Evolutionary conservation across 2,113 vertebrate species (phyloP), one percentile per base, ranked within the genome.

Genomic region (Ibidorhyncha struthersii): DNA sequence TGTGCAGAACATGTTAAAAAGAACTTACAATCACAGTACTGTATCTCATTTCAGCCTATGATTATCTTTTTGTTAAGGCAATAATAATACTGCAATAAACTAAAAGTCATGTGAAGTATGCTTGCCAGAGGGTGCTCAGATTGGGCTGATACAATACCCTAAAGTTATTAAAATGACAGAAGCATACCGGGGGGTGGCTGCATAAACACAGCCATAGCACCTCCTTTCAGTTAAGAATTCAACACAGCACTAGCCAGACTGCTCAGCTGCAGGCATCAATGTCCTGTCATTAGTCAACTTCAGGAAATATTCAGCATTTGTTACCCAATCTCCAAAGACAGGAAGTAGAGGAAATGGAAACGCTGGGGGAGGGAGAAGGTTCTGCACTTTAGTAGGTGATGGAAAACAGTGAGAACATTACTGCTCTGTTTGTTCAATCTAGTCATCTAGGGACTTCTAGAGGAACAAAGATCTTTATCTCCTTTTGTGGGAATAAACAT

Each of bases 261-360:
- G 58, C 70, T 94, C 92, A 97, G 96, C 91, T 97, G 95, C 95
- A 98, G 97, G 98, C 98, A 98, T 84, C 93, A 91, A 96, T 97
- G 98, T 98, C 98, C 98, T 98, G 98, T 98, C 98, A 98, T 98
- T 97, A 98, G 97, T 98, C 98, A 98, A 97, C 94, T 98, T 94
- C 98, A 98, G 98, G 98, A 98, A 98, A 98, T 96, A 97, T 96
- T 96, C 93, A 91, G 77, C 97, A 96, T 97, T 96, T 97, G 96
- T 96, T 97, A 95, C 96, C 98, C 98, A 98, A 97, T 98, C 97
- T 98, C 96, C 86, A 98, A 97, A 97, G 97, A 97, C 96, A 97
- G 98, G 98, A 98, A 97, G 97, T 94, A 80, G 89, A 97, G 98
- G 98, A 98, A 98, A 98, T 98, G 98, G 98, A 96, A 98, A 98